These are phyloP conservation scores for Ifrita kowaldi DNA, from an alignment of 2,113 vertebrate genomes.

Conservation along the genomic window DNA sequence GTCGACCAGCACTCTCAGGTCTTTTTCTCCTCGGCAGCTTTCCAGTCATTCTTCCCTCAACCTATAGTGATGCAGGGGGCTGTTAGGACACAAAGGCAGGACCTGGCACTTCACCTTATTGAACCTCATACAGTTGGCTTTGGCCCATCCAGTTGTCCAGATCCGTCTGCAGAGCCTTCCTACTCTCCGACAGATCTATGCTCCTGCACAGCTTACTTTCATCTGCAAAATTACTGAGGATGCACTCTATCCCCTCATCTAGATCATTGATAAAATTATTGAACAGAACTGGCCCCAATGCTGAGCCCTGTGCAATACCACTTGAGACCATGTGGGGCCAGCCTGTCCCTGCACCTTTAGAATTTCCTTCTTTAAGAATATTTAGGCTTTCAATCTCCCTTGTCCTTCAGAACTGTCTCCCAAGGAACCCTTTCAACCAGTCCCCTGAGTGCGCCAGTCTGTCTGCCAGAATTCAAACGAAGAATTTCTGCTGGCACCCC, in stretches of 20 bases:
- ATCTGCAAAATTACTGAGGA: not conserved
- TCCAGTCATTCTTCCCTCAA: not conserved
- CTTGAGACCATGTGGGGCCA: too few relatives aligned
- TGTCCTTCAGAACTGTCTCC: not conserved
- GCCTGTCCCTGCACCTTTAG: not conserved
- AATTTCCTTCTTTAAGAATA: not conserved
- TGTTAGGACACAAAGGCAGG: not conserved
- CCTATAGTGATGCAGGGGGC: too few relatives aligned
- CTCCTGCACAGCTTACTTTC: not conserved
- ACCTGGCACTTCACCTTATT: not conserved
- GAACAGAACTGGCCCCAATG: not conserved
- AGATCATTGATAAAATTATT: not conserved
- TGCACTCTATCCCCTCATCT: not conserved
- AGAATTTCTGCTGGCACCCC: not conserved
- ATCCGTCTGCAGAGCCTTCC: not conserved
- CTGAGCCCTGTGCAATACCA: not conserved
- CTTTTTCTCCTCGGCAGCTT: not conserved
- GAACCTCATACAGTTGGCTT: not conserved
- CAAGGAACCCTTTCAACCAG: not conserved
- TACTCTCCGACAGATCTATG: not conserved
- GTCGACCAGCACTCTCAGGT: accelerated
- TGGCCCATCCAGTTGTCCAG: not conserved
- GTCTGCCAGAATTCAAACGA: not conserved
- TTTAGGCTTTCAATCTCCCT: not conserved
- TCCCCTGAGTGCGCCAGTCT: not conserved